phyloP scores from a whole-genome alignment of 2,113 vertebrate species.

The Hassar affinis region DNA sequence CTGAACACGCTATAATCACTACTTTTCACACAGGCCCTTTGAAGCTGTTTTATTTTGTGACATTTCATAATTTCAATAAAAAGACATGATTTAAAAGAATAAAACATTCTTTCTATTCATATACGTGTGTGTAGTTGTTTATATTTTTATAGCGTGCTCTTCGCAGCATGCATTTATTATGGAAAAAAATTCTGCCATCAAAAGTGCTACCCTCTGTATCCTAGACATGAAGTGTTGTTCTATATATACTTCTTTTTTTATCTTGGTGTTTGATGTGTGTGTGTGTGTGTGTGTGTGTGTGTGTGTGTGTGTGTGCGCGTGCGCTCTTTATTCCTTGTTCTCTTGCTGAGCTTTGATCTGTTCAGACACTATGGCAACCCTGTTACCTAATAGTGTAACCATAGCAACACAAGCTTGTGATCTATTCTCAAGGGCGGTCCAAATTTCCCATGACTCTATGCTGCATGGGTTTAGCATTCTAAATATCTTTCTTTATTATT shows the following conservation, averaged over 20 bases:
- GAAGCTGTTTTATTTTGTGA: slow-evolving; percentile 8
- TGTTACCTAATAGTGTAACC: slow-evolving; percentile 62
- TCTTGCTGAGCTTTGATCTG: slow-evolving; percentile 55
- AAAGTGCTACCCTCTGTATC: not conserved
- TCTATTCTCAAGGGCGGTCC: slow-evolving; percentile 54
- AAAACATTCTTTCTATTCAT: slow-evolving; percentile 19
- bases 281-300: slow-evolving; percentile 30
- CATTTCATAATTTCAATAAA: slow-evolving; percentile 27
- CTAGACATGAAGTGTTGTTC: not conserved
- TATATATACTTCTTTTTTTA: slow-evolving; percentile 29
- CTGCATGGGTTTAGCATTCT: slow-evolving; percentile 20
- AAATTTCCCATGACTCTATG: slow-evolving; percentile 48
- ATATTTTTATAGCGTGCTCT: not conserved
- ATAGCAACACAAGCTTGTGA: slow-evolving; percentile 59
- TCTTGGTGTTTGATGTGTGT: slow-evolving; percentile 24
- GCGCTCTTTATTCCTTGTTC: slow-evolving; percentile 49
- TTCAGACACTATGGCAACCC: slow-evolving; percentile 61
- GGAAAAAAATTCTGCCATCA: not conserved
- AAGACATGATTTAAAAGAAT: slow-evolving; percentile 13
- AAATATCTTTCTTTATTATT: not conserved
- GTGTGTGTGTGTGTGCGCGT: slow-evolving; percentile 29
- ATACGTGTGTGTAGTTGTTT: not conserved
- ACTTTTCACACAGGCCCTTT: slow-evolving; percentile 1
- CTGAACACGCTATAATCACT: slow-evolving; percentile 2
- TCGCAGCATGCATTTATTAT: not conserved